These are phyloP conservation scores for Bucco capensis DNA, from an alignment of 2,113 vertebrate species.

Conservation along the genomic window DNA sequence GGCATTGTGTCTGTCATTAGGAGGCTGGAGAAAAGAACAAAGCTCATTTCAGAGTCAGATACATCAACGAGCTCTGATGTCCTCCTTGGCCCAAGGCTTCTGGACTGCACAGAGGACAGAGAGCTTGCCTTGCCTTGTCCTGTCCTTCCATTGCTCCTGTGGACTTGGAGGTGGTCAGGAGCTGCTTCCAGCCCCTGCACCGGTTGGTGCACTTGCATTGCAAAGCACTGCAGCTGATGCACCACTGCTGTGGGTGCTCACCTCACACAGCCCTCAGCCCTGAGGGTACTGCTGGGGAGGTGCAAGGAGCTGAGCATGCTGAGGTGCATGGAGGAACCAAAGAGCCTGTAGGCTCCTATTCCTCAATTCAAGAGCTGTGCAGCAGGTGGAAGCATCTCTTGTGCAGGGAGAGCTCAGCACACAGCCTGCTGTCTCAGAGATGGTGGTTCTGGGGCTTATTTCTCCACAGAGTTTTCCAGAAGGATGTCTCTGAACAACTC, in stretches of 20 bases:
- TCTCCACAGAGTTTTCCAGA: neutral
- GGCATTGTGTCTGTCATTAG: constrained; percentile 76
- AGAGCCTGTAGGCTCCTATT: neutral
- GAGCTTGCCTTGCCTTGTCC: neutral
- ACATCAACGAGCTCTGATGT: constrained; percentile 75
- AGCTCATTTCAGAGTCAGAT: constrained; percentile 80
- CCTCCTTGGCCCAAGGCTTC: neutral
- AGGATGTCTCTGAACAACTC: neutral
- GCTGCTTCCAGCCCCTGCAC: accelerated
- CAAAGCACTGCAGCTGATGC: neutral
- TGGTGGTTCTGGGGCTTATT: neutral
- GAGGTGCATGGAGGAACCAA: neutral
- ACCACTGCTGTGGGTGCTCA: neutral
- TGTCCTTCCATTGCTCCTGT: accelerated
- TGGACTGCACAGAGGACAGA: neutral
- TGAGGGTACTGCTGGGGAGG: neutral
- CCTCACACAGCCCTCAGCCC: neutral
- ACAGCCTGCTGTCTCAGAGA: neutral
- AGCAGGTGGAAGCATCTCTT: neutral
- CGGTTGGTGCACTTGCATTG: neutral
- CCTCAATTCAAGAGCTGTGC: neutral
- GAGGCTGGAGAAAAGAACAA: constrained; percentile 80
- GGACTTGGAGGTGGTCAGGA: neutral
- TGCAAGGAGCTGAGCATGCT: neutral
- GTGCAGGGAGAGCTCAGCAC: neutral